Evolutionary conservation across 2,888 invertebrate genomes (phyloP), one percentile per base, ranked within the genome.

Genomic region (Callosobruchus maculatus): DNA sequence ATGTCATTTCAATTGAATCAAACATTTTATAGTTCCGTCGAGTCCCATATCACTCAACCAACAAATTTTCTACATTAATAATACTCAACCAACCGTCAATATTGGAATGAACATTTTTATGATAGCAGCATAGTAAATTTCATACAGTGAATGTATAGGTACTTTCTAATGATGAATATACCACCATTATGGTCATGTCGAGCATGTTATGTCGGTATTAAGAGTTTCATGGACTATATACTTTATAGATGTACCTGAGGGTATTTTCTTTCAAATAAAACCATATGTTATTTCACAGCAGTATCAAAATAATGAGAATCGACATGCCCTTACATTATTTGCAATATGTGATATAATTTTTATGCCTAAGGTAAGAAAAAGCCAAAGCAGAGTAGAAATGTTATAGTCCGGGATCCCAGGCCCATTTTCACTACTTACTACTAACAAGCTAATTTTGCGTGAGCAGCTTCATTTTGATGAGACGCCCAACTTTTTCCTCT

Each of bases 121-220:
- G 81, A 79, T 76, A 80, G 81, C 81, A 82, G 82, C 82, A 82
- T 80, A 82, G 83, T 83, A 82, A 81, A 83, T 79, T 82, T 82
- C 81, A 82, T 70, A 72, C 72, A 72, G 70, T 72, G 49, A 49
- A 70, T 49, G 67, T 72, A 77, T 74, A 74, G 78, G 30, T 67
- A 71, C 70, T 75, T 69, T 78, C 75, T 75, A 76, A 74, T 77
- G 74, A 75, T 74, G 71, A 77, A 77, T 49, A 78, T 76, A 78
- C 76, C 77, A 75, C 77, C 78, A 77, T 78, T 77, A 78, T 78
- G 75, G 49, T 49, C 13, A 49, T 7, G 49, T 18, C 49, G 49
- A 13, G 1, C 5, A 49, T 49, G 4, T 49, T 49, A 49, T 13
- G 49, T 18, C 13, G 13, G 49, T 49, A 49, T 18, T 49, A 49